Conservation (phyloP, 2,797 vertebrate genomes). For the Phylloscopus collybita region DNA sequence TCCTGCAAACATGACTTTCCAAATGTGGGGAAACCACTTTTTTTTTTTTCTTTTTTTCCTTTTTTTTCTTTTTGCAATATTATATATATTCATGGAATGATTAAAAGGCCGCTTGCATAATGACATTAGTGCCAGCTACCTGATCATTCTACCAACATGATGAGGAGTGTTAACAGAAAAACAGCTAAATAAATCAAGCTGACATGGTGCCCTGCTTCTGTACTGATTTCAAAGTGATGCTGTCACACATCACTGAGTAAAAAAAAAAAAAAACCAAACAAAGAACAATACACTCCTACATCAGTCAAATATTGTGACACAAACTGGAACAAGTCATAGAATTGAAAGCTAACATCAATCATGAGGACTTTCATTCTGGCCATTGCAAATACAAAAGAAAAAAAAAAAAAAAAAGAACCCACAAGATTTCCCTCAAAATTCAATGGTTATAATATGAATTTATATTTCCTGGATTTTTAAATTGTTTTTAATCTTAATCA, state of each 20-base stretch:
- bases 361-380: neutral
- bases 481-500: neutral
- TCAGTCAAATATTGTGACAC: conserved; percentile 60
- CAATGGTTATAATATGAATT: neutral
- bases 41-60: neutral
- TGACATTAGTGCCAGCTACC: neutral
- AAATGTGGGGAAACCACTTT: neutral
- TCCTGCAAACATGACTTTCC: neutral
- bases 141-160: neutral
- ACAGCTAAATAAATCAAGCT: conserved; percentile 48
- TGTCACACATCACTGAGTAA: conserved; percentile 24
- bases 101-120: neutral
- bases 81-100: neutral
- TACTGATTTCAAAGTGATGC: conserved; percentile 26
- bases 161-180: conserved; percentile 28
- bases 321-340: conserved; percentile 46
- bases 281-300: neutral
- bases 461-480: neutral
- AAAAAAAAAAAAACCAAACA: conserved; percentile 7
- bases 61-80: neutral
- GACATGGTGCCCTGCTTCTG: neutral
- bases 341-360: conserved; percentile 47
- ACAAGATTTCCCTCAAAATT: neutral
- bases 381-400: neutral
- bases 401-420: neutral